These are phyloP conservation scores for Eulemur mongoz DNA, from an alignment of 2,797 vertebrate species.

Conservation along the genomic window DNA sequence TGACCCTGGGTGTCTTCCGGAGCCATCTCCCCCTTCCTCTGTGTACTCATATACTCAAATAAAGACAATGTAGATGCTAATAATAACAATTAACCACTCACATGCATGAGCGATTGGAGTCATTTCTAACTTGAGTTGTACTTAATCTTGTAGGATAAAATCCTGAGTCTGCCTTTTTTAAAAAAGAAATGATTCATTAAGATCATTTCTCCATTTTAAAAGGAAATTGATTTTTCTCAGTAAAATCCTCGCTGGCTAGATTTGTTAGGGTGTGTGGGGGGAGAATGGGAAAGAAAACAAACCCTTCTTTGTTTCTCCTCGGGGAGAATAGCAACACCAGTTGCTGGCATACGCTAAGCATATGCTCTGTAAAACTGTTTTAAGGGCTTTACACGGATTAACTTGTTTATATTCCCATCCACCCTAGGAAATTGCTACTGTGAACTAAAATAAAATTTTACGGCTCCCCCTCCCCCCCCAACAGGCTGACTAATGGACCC, in stretches of 20 bases:
- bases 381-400: not conserved
- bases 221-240: not conserved
- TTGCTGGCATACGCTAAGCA: rapidly evolving
- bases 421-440: not conserved
- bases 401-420: not conserved
- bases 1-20: not conserved
- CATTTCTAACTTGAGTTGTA: not conserved
- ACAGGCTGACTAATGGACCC: too few species aligned
- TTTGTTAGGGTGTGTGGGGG: not conserved
- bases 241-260: not conserved
- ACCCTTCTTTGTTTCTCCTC: not conserved
- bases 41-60: not conserved
- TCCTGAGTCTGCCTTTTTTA: not conserved
- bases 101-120: not conserved
- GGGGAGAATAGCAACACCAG: not conserved
- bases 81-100: not conserved
- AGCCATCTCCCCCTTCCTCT: not conserved
- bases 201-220: not conserved
- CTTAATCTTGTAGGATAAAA: not conserved
- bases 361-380: not conserved
- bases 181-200: not conserved
- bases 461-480: too few species aligned
- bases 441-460: too few species aligned
- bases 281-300: not conserved
- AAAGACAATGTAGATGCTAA: not conserved